Percentiles rank a stretch among this genome's conserved stretches.
These are phyloP conservation scores for Callospermophilus lateralis DNA, from an alignment of 2,113 vertebrate genomes.

Conservation along the genomic window DNA sequence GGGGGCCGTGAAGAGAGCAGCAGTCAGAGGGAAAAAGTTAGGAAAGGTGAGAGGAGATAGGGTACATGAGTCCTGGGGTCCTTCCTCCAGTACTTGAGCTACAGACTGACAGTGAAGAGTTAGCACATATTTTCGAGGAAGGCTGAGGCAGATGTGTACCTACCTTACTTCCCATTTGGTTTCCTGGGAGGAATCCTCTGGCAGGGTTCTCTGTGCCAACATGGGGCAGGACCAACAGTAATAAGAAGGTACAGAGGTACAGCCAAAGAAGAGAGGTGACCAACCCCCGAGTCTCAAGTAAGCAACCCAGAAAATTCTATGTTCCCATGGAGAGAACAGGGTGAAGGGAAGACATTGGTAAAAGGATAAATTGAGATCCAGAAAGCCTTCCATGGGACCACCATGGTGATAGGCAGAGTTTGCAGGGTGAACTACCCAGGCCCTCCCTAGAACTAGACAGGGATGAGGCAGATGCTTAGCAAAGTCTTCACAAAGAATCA, in stretches of 20 bases:
- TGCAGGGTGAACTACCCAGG: not conserved
- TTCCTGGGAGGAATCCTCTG: not conserved
- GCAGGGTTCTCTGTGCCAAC: not conserved
- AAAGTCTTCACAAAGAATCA: not conserved
- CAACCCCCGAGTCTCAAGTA: not conserved
- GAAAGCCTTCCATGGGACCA: not conserved
- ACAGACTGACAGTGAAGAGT: not conserved
- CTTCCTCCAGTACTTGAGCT: not conserved
- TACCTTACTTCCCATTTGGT: not conserved
- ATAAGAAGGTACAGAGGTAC: not conserved
- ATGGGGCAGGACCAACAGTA: not conserved
- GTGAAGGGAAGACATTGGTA: not conserved
- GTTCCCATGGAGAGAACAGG: not conserved
- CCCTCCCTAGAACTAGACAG: not conserved
- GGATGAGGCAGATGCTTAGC: not conserved
- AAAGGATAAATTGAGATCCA: not conserved
- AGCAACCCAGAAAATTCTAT: not conserved
- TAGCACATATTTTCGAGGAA: rapidly evolving
- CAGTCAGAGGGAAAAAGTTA: not conserved
- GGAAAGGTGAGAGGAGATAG: not conserved
- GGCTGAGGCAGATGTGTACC: not conserved
- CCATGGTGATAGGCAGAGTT: not conserved
- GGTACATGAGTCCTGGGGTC: not conserved
- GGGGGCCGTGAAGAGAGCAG: rapidly evolving
- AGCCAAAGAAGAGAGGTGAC: not conserved